These are phyloP conservation scores for Miltochrista miniata DNA, from an alignment of 2,888 invertebrate species.

Conservation along the genomic window DNA sequence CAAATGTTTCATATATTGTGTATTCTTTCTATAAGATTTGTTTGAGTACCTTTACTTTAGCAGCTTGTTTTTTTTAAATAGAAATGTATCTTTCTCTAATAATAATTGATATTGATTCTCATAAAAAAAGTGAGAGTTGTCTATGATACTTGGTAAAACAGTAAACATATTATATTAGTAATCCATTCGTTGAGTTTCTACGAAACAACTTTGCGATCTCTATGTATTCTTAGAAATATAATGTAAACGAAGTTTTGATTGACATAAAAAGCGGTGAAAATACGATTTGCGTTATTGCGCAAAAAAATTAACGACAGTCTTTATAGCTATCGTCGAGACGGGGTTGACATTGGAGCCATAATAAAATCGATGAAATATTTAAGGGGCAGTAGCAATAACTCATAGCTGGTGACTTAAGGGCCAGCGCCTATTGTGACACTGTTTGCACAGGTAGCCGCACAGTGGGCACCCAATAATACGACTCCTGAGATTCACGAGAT, in stretches of 20 bases:
- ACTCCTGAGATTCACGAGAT: constrained; percentile 36
- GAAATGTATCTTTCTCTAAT: no score
- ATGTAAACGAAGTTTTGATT: constrained; percentile 26
- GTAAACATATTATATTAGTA: background rate
- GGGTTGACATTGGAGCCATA: constrained; percentile 82
- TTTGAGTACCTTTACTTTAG: no score
- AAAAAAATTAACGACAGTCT: constrained; percentile 65
- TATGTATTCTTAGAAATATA: constrained; percentile 21
- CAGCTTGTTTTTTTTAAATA: no score
- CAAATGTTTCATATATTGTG: constrained; percentile 20
- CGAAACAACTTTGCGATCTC: constrained; percentile 5
- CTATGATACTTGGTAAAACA: no score
- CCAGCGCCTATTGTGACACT: constrained; percentile 56
- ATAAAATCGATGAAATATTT: constrained; percentile 84
- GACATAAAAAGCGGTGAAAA: constrained; percentile 53
- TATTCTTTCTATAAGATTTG: no score
- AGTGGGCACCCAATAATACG: constrained; percentile 54
- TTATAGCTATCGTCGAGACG: constrained; percentile 76
- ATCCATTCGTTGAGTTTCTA: constrained; percentile 2
- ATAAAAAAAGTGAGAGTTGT: no score
- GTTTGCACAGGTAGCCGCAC: constrained; percentile 71
- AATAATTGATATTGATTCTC: no score
- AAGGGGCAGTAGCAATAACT: constrained; percentile 70
- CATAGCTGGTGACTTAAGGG: constrained; percentile 62
- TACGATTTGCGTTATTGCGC: constrained; percentile 59